Percentiles rank a stretch among this genome's conserved stretches.
Evolutionary conservation across 2,113 vertebrate genomes (phyloP).

Genomic region (Xenopus laevis): DNA sequence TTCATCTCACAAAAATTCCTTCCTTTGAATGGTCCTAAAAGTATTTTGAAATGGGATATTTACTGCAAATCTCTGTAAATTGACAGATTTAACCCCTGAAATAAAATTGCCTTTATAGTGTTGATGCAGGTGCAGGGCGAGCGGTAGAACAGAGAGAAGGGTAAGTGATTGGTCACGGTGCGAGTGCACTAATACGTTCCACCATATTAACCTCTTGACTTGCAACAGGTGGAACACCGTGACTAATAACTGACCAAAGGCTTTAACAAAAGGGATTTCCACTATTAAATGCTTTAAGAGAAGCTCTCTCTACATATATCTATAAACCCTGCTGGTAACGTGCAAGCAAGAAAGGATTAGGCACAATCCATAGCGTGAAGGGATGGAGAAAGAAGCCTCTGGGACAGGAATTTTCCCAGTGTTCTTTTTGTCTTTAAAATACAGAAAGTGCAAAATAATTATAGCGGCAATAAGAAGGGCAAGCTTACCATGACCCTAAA

Average conservation of each 20-base stretch:
- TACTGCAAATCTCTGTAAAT: not conserved
- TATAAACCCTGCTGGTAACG: not conserved
- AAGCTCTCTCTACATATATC: too few species aligned
- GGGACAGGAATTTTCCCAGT: too few species aligned
- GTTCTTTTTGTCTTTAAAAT: too few species aligned
- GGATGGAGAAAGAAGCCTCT: too few species aligned
- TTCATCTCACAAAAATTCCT: not conserved
- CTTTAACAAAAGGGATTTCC: not conserved
- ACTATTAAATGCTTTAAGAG: not conserved
- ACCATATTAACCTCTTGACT: conserved; percentile 29
- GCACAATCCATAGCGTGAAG: too few species aligned
- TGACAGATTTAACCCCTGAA: conserved; percentile 6
- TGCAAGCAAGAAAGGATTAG: not conserved
- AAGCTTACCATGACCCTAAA: too few species aligned
- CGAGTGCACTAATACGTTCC: conserved; percentile 7
- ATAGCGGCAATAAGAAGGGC: too few species aligned
- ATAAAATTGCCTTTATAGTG: conserved; percentile 22
- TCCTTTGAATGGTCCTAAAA: not conserved
- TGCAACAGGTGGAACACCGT: conserved; percentile 22
- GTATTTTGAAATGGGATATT: not conserved
- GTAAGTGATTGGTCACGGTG: conserved; percentile 26
- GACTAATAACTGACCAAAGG: conserved; percentile 16
- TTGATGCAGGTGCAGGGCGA: conserved; percentile 31
- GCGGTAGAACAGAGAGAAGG: not conserved
- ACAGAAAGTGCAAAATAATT: too few species aligned